phyloP scores from a whole-genome alignment of 1,140 invertebrate species.

The Oryctes rhinoceros region DNA sequence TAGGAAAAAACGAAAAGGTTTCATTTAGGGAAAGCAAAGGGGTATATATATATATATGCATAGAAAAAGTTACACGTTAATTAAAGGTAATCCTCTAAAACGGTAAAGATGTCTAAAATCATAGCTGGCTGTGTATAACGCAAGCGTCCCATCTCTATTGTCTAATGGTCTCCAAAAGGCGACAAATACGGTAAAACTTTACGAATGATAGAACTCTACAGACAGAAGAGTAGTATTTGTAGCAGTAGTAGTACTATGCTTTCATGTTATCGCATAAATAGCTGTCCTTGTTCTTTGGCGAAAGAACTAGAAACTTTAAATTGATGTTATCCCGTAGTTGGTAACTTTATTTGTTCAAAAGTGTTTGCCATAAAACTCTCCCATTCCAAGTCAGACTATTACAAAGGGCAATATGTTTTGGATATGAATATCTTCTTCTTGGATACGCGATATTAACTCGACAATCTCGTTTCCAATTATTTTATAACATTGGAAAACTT shows the following conservation, averaged over 20 bases:
- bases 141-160: not conserved
- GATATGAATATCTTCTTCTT: not conserved
- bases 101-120: not conserved
- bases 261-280: conserved; percentile 11
- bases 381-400: not conserved
- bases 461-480: not conserved
- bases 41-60: not conserved
- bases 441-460: not conserved
- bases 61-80: not conserved
- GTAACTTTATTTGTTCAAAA: conserved; percentile 6
- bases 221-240: not conserved
- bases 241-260: not conserved
- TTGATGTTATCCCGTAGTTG: not conserved
- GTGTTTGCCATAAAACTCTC: conserved; percentile 4
- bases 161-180: not conserved
- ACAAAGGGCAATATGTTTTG: not conserved
- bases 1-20: not conserved
- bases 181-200: conserved; percentile 5
- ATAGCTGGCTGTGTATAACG: not conserved
- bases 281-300: not conserved
- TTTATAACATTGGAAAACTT: not conserved
- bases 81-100: not conserved
- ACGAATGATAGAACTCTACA: conserved; percentile 6
- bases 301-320: conserved; percentile 4
- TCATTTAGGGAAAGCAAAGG: not conserved